Conservation (phyloP, 92 coral and sea anemone genomes). For the Palythoa grandiflora region DNA sequence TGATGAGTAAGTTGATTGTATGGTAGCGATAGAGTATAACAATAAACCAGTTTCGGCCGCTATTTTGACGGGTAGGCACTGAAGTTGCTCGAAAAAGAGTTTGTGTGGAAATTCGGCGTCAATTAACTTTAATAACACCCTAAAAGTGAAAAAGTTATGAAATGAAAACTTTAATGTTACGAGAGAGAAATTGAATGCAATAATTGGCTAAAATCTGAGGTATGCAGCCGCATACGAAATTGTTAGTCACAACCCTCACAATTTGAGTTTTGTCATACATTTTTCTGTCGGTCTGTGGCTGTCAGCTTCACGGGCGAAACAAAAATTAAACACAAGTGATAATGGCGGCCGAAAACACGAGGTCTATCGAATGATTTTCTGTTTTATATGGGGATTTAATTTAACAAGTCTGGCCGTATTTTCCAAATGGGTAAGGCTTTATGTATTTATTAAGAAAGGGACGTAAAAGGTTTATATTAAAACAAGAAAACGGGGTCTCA, state of each 20-base stretch:
- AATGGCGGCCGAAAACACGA: constrained; percentile 18
- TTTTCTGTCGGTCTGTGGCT: constrained; percentile 4
- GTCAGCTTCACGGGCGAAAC: not conserved
- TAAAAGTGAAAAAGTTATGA: not conserved
- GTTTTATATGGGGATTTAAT: not conserved
- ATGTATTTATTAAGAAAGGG: not conserved
- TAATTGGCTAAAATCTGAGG: no score
- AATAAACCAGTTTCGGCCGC: not conserved
- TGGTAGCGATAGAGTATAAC: no score
- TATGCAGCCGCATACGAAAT: no score
- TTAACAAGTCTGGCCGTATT: constrained; percentile 36
- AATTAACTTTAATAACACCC: not conserved
- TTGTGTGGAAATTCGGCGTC: no score
- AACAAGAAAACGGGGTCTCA: constrained; percentile 23
- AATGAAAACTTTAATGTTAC: not conserved
- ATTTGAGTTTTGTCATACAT: constrained; percentile 24
- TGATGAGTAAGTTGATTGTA: no score
- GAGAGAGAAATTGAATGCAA: no score
- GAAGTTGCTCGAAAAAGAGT: no score
- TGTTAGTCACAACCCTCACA: not conserved
- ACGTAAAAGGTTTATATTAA: constrained; percentile 7
- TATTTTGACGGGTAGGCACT: not conserved
- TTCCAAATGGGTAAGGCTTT: constrained; percentile 20
- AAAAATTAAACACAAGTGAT: not conserved
- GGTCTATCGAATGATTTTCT: constrained; percentile 20